phyloP scores from a whole-genome alignment of 1,140 invertebrate genomes.

The Batillaria attramentaria region DNA sequence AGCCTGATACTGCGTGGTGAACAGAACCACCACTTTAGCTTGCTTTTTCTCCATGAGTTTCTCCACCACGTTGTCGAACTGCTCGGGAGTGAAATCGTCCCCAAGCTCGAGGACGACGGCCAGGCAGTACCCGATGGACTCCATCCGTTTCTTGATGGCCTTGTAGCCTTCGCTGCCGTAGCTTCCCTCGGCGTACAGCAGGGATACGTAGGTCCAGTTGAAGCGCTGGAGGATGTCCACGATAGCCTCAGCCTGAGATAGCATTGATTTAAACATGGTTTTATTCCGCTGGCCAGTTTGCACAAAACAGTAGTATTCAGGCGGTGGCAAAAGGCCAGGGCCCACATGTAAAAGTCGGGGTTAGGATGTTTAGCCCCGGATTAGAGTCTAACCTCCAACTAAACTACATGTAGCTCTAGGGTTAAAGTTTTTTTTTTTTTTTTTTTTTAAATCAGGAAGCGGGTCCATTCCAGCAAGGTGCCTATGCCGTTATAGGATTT shows the following conservation, averaged over 20 bases:
- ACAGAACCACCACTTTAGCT: constrained; percentile 78
- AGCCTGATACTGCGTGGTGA: constrained; percentile 79
- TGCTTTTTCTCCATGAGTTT: constrained; percentile 13
- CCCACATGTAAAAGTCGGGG: too few species aligned
- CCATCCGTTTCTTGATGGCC: constrained; percentile 22
- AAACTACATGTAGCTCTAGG: too few species aligned
- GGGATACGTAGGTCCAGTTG: constrained; percentile 44
- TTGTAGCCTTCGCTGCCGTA: constrained; percentile 72
- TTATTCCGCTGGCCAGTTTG: too few species aligned
- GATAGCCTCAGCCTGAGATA: constrained; percentile 57
- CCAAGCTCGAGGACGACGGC: constrained; percentile 76
- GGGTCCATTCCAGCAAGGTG: too few species aligned
- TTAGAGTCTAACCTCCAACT: too few species aligned
- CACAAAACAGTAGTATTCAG: too few species aligned
- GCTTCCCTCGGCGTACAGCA: constrained; percentile 42
- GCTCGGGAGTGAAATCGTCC: constrained; percentile 60
- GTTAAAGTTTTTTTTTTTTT: too few species aligned
- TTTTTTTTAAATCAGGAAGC: too few species aligned
- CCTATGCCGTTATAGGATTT: too few species aligned
- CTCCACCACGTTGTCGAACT: constrained; percentile 26
- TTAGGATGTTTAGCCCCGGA: too few species aligned
- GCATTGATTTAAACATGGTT: too few species aligned
- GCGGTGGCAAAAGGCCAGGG: too few species aligned
- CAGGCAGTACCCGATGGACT: constrained; percentile 71
- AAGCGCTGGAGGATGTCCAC: constrained; percentile 36